phyloP scores from a whole-genome alignment of 1,140 invertebrate species.

The Atta cephalotes region DNA sequence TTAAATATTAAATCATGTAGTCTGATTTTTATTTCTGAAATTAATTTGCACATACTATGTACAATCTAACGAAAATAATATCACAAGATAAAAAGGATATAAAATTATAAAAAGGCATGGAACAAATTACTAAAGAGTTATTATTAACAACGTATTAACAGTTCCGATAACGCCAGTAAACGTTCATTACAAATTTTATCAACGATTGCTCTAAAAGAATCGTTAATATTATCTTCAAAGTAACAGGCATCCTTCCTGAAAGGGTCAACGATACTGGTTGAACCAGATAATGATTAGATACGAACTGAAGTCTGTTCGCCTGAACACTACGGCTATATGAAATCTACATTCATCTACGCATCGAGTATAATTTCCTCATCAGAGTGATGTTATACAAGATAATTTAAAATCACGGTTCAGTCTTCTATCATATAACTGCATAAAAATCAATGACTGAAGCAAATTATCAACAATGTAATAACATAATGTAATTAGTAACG shows the following conservation, averaged over 20 bases:
- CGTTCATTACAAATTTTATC: background rate
- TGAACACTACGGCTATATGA: background rate
- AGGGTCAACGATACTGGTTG: conserved; percentile 44
- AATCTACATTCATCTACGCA: conserved; percentile 23
- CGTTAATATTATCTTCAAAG: conserved; percentile 44
- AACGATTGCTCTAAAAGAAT: conserved; percentile 30
- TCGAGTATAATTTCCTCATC: conserved; percentile 17
- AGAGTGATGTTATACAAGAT: background rate
- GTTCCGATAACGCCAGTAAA: background rate
- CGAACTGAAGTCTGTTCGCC: background rate
- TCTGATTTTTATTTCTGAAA: background rate
- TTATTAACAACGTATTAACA: conserved; percentile 25
- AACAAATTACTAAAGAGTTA: conserved; percentile 31
- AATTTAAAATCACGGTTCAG: conserved; percentile 28
- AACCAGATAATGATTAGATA: conserved; percentile 44
- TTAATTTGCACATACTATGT: background rate
- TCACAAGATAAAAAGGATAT: background rate
- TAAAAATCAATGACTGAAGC: conserved; percentile 15
- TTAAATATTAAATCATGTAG: background rate
- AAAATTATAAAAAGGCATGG: background rate
- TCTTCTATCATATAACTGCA: background rate
- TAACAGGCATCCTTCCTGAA: conserved; percentile 41
- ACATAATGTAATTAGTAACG: background rate
- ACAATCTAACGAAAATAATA: conserved; percentile 32
- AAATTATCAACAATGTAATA: background rate